Base-by-base conservation (phyloP, 2,797 vertebrate species). In the Sebastes matsubarae region DNA sequence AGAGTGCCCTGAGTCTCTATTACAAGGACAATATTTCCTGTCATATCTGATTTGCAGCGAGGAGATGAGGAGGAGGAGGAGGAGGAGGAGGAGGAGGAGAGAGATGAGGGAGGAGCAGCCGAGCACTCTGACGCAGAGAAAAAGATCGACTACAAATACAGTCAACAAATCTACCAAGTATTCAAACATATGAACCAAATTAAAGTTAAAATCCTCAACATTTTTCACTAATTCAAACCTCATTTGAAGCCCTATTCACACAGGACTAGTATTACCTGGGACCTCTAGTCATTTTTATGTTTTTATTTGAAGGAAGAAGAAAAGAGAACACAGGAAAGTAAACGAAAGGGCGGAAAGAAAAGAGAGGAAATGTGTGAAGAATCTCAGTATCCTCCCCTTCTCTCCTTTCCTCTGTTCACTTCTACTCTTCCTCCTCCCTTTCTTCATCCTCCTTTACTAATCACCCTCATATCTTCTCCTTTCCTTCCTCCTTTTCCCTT, bases 21-120 rank as follows among this genome's bases (percentile, higher is more conserved):
- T 93, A 94, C 90, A 92, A 91, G 90, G 89, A 95, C 93, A 94
- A 94, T 94, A 93, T 94, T 92, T 86, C 89, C 92, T 95, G 95
- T 94, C 95, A 94, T 93, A 94, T 94, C 93, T 95, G 93, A 96
- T 95, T 89, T 91, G 57, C 78, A 79, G 81, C 59, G 6, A 24
- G 38, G 38, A 59, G 72, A 42, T 2, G 46, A 59, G 25, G 59
- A 20, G 32, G 55, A 16, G 9, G 36, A 10, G 14, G 27, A 24
- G 58, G 57, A 42, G 12, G 59, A 36, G 16, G 42, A 24, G 22
- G 50, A 18, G n/a, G 42, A 24, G 27, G 50, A 20, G 14, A 16
- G 16, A 34, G n/a, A 30, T 38, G 29, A n/a, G 46, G 30, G 68
- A 70, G 74, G 68, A 52, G 36, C 30, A 30, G 20, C 52, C 29